A percentile compares a stretch with the other conserved stretches of the same genome.
phyloP scores from a whole-genome alignment of 1,140 invertebrate genomes.

The Drosophila santomea region DNA sequence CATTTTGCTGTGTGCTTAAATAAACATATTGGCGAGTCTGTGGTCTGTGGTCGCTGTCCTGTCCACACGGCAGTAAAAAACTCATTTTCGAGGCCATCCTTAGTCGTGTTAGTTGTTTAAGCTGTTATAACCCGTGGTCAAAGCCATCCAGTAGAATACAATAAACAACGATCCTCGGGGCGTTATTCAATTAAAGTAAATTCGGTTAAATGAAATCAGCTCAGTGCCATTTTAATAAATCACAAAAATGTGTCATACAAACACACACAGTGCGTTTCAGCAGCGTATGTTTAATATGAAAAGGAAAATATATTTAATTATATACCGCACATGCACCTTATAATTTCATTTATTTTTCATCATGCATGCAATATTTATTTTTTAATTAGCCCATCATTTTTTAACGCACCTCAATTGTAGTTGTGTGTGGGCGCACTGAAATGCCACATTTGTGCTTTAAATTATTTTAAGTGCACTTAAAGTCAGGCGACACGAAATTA shows the following conservation, averaged over 20 bases:
- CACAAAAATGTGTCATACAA: conserved; percentile 46
- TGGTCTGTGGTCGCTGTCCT: neutral
- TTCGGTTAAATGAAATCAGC: conserved; percentile 60
- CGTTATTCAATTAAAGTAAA: conserved; percentile 72
- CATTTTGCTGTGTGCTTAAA: neutral
- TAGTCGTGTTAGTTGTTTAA: neutral
- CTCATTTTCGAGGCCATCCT: neutral
- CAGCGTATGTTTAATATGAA: neutral
- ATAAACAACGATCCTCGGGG: conserved; percentile 2
- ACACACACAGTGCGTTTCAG: conserved; percentile 23
- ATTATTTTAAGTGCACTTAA: conserved; percentile 35
- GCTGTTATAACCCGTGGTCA: neutral
- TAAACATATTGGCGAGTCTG: neutral
- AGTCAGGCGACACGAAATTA: conserved; percentile 36
- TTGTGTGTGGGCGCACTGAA: conserved; percentile 8
- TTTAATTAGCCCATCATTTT: neutral
- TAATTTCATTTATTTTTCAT: neutral
- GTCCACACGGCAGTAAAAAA: neutral
- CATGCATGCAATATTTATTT: neutral
- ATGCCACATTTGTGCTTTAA: conserved; percentile 32
- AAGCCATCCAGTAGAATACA: conserved; percentile 7
- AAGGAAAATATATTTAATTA: neutral
- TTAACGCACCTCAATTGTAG: neutral
- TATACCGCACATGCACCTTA: neutral
- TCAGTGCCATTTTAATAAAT: conserved; percentile 75